These are phyloP conservation scores for Protonibea diacanthus DNA, from an alignment of 2,797 vertebrate genomes.

Conservation along the genomic window DNA sequence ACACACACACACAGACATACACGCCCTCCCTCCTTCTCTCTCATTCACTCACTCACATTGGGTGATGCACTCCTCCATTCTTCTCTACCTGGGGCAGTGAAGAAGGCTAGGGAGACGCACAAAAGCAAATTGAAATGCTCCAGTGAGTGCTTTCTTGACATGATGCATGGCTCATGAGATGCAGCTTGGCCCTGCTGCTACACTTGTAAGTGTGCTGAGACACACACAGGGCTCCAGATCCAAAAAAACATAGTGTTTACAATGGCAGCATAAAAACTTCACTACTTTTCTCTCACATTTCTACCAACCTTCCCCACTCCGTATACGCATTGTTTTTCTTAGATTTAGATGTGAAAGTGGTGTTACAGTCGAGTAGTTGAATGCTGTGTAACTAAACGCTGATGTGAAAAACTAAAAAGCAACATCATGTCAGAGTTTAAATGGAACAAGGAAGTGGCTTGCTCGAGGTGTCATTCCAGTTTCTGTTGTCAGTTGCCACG, in stretches of 20 bases:
- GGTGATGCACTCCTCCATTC: slow-evolving; percentile 78
- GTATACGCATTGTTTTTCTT: background rate
- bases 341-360: background rate
- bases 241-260: slow-evolving; percentile 54
- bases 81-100: slow-evolving; percentile 82
- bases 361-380: slow-evolving; percentile 19
- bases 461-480: slow-evolving; percentile 74
- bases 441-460: slow-evolving; percentile 78
- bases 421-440: slow-evolving; percentile 58
- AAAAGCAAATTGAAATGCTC: slow-evolving; percentile 88
- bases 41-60: slow-evolving; percentile 71
- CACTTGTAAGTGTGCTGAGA: slow-evolving; percentile 64
- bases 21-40: slow-evolving; percentile 29
- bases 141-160: slow-evolving; percentile 85
- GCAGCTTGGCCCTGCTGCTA: slow-evolving; percentile 70
- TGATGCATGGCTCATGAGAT: slow-evolving; percentile 84
- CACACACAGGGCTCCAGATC: slow-evolving; percentile 54
- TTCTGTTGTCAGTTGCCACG: slow-evolving; percentile 81
- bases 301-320: slow-evolving; percentile 21
- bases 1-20: slow-evolving; percentile 2
- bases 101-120: slow-evolving; percentile 77
- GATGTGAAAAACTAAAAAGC: slow-evolving; percentile 27
- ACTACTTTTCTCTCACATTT: slow-evolving; percentile 18
- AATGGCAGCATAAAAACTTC: slow-evolving; percentile 28
- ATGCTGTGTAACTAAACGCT: background rate